Evolutionary conservation across 1,140 invertebrate genomes (phyloP).

Genomic region (Drosophila saltans): DNA sequence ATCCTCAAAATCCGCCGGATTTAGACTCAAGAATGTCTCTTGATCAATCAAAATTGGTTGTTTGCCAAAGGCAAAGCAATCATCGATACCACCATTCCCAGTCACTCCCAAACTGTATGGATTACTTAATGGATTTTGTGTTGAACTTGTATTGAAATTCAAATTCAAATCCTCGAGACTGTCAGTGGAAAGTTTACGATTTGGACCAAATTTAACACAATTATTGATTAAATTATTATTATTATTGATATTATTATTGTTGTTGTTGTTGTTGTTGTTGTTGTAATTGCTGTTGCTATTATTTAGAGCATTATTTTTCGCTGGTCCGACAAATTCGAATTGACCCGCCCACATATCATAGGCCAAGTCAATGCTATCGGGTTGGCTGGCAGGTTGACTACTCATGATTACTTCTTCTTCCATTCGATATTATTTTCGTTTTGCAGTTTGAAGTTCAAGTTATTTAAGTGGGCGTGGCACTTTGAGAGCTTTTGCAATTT

Average conservation of each 20-base stretch:
- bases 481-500: slow-evolving; percentile 17
- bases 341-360: slow-evolving; percentile 94
- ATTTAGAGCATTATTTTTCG: slow-evolving; percentile 22
- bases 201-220: slow-evolving; percentile 59
- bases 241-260: slow-evolving; percentile 44
- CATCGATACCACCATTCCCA: slow-evolving; percentile 27
- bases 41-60: slow-evolving; percentile 81
- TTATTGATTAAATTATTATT: slow-evolving; percentile 22
- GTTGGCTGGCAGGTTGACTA: slow-evolving; percentile 81
- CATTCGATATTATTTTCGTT: slow-evolving; percentile 9
- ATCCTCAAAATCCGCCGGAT: slow-evolving; percentile 81
- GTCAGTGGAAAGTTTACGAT: slow-evolving; percentile 64
- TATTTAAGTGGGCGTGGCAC: slow-evolving; percentile 45
- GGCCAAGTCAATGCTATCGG: slow-evolving; percentile 87
- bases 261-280: slow-evolving; percentile 52
- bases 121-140: slow-evolving; percentile 69
- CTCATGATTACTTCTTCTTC: slow-evolving; percentile 74
- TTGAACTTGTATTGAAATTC: slow-evolving; percentile 72
- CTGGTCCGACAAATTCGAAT: slow-evolving; percentile 89
- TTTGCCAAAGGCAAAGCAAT: slow-evolving; percentile 59
- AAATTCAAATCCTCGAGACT: slow-evolving; percentile 81
- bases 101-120: slow-evolving; percentile 68
- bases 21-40: slow-evolving; percentile 81
- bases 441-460: neutral
- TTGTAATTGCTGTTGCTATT: slow-evolving; percentile 29